Evolutionary conservation across 2,888 invertebrate species (phyloP), one percentile per base, ranked within the genome.

Genomic region (Endomychus coccineus): DNA sequence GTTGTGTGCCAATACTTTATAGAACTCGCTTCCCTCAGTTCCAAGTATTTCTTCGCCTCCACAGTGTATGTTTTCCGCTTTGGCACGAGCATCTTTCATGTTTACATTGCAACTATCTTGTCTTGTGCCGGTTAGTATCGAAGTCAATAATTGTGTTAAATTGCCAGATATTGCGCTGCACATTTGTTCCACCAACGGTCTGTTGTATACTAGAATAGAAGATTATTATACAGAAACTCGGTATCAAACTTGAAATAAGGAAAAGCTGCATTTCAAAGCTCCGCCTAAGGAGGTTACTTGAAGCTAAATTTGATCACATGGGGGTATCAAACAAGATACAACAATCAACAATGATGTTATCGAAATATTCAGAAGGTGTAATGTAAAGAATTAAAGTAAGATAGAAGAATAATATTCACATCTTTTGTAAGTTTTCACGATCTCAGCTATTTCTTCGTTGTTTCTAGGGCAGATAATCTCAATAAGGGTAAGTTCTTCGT

Each of bases 101-200:
- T 86, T 80, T 16, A 76, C 73, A 3, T 68, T 67, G 25, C 71
- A 68, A 52, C 79, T 74, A 46, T 78, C 75, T 50, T 78, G 74
- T 2, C 86, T 71, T 15, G 78, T 75, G 2, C 78, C 78, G 63
- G 79, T 80, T 13, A 80, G 73, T 39, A 83, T 77, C 43, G 84
- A 71, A 0, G 85, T 80, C 12, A 88, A 71, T 27, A 88, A 70
- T 2, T 84, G 73, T 6, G 84, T 74, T 66, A 87, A 82, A 66
- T 84, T 78, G 0, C 87, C 86, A 1, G 80, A 78, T 0, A 84
- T 84, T 65, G 87, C 86, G 28, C 78, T 77, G 56, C 78, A 77
- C 67, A 85, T 75, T 58, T 83, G 83, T 52, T 81, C 78, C 10
- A 82, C 83, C 36, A 85, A 58, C 0, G 79, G 78, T 1, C 78